phyloP scores from a whole-genome alignment of 2,888 invertebrate species.

The Polymixis lichenea region DNA sequence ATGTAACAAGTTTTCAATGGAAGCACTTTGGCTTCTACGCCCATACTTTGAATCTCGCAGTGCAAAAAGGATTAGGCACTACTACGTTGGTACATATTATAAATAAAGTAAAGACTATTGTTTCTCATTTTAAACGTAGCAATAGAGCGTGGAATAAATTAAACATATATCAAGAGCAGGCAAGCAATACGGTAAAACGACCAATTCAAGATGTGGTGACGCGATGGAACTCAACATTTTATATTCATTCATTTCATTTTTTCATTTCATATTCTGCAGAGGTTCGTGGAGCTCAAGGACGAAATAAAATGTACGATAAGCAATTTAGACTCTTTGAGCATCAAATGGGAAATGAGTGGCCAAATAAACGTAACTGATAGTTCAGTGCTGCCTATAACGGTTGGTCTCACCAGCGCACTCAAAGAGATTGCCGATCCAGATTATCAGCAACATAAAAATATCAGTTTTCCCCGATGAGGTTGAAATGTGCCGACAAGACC shows the following conservation, averaged over 20 bases:
- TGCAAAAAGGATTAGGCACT: background rate
- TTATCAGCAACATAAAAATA: background rate
- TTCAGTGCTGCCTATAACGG: too few relatives aligned
- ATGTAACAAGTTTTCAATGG: background rate
- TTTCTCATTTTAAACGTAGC: background rate
- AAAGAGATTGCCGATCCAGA: too few relatives aligned
- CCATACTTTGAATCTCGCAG: background rate
- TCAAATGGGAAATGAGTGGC: too few relatives aligned
- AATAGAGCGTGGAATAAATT: background rate
- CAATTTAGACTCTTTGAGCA: too few relatives aligned
- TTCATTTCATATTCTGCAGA: too few relatives aligned
- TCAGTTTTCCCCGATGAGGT: conserved; percentile 12
- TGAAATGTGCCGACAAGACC: conserved; percentile 7
- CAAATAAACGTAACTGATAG: too few relatives aligned
- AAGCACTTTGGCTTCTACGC: conserved; percentile 11
- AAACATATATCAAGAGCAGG: background rate
- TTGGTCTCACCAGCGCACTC: too few relatives aligned
- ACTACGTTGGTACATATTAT: background rate
- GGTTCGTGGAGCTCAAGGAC: too few relatives aligned
- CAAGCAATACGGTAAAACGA: background rate
- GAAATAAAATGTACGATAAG: too few relatives aligned
- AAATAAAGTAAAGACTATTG: background rate
- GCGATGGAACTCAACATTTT: too few relatives aligned
- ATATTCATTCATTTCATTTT: too few relatives aligned
- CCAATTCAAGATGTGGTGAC: too few relatives aligned